Evolutionary conservation across 2,797 vertebrate genomes (phyloP).

Genomic region (Coreius guichenoti): DNA sequence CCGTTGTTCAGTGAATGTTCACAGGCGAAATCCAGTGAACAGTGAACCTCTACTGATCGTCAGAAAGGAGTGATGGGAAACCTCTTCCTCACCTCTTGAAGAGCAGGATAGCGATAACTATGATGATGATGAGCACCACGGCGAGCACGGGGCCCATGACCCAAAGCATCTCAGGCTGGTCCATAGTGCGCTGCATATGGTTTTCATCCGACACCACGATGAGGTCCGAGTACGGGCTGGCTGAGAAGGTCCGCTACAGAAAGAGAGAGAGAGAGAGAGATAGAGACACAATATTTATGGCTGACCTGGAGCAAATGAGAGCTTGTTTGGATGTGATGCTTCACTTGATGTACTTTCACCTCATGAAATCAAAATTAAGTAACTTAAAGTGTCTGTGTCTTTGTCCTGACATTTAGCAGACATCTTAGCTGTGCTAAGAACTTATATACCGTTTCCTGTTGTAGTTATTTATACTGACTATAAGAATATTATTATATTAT

Average conservation of each 20-base stretch:
- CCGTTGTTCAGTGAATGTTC: background rate
- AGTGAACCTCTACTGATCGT: background rate
- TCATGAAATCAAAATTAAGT: background rate
- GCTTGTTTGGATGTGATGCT: background rate
- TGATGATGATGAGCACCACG: slow-evolving; percentile 95
- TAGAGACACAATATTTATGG: background rate
- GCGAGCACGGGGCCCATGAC: slow-evolving; percentile 97
- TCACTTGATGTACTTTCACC: background rate
- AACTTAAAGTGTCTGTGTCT: background rate
- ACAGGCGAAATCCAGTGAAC: background rate
- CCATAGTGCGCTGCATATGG: slow-evolving; percentile 76
- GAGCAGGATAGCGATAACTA: slow-evolving; percentile 96
- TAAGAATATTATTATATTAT: too few species aligned
- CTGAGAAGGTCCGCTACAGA: slow-evolving; percentile 90
- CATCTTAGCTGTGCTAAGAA: background rate
- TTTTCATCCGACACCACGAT: slow-evolving; percentile 78
- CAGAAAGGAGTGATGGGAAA: background rate
- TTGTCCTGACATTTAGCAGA: background rate
- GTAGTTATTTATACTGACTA: background rate
- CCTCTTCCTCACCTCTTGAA: slow-evolving; percentile 91
- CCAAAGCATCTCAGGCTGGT: slow-evolving; percentile 97
- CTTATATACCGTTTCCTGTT: background rate
- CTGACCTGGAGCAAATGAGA: background rate
- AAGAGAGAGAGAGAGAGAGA: background rate
- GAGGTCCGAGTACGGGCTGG: slow-evolving; percentile 94